phyloP scores from a whole-genome alignment of 2,888 invertebrate species.

The Pimpla rufipes region DNA sequence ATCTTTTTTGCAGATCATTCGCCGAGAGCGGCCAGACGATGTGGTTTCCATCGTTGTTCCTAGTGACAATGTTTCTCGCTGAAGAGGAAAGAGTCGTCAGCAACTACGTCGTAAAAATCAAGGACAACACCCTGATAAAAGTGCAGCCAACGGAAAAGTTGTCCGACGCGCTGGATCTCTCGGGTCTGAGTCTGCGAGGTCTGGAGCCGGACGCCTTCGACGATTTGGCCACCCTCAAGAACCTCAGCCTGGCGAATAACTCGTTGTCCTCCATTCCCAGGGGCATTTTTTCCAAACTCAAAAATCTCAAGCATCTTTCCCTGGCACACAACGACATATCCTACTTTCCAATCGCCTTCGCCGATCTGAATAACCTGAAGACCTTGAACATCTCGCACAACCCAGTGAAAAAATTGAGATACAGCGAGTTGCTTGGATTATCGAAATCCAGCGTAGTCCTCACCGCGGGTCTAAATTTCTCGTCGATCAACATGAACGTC shows the following conservation, averaged over 20 bases:
- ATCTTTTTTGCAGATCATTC: not conserved
- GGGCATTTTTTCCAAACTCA: constrained; percentile 75
- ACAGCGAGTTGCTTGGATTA: constrained; percentile 74
- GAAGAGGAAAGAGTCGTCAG: constrained; percentile 2
- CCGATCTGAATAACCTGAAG: constrained; percentile 71
- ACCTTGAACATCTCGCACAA: constrained; percentile 74
- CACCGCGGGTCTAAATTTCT: constrained; percentile 16
- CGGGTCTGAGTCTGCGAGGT: constrained; percentile 61
- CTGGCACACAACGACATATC: constrained; percentile 67
- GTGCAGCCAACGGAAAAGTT: constrained; percentile 35
- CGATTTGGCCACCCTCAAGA: constrained; percentile 64
- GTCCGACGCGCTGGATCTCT: constrained; percentile 68
- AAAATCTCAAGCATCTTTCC: constrained; percentile 71
- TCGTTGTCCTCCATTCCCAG: constrained; percentile 70
- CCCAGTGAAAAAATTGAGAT: constrained; percentile 62
- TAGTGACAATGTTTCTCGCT: constrained; percentile 66
- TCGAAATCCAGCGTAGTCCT: constrained; percentile 64
- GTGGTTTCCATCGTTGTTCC: constrained; percentile 57
- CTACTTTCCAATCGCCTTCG: constrained; percentile 57
- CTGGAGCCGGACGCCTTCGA: constrained; percentile 73
- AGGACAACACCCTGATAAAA: constrained; percentile 65
- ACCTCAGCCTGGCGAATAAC: constrained; percentile 74
- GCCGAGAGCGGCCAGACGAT: constrained; percentile 28
- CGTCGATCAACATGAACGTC: not conserved
- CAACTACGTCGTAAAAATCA: constrained; percentile 66